Conservation (phyloP, 1,140 invertebrate species). For the Orussus abietinus region DNA sequence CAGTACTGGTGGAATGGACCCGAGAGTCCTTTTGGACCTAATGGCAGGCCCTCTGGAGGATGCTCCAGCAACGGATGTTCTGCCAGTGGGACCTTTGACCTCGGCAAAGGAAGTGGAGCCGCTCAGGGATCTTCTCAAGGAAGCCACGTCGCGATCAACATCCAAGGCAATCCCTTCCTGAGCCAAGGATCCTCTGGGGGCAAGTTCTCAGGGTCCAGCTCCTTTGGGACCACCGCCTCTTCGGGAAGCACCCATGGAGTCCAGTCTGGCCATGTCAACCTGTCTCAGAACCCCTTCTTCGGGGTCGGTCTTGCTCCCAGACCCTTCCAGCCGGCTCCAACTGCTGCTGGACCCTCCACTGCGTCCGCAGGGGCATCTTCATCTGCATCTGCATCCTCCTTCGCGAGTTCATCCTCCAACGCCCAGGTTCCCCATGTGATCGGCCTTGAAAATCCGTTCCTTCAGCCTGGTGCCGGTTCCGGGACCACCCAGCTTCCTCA, state of each 20-base stretch:
- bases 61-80: conserved; percentile 12
- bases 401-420: neutral
- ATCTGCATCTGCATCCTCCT: neutral
- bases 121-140: conserved; percentile 5
- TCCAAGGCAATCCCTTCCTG: conserved; percentile 23
- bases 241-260: conserved; percentile 1
- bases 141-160: conserved; percentile 4
- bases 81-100: conserved; percentile 3
- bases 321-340: too few species aligned
- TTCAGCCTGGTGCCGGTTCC: too few species aligned
- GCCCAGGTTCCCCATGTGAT: neutral
- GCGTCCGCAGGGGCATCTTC: neutral
- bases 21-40: conserved; percentile 10
- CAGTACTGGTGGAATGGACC: conserved; percentile 19
- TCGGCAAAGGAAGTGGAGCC: conserved; percentile 6
- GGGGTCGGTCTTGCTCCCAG: too few species aligned
- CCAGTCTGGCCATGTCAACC: too few species aligned
- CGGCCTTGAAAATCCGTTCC: conserved; percentile 8
- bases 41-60: conserved; percentile 6
- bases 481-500: conserved; percentile 6
- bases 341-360: too few species aligned
- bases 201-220: neutral
- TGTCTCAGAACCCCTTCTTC: too few species aligned
- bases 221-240: conserved; percentile 5
- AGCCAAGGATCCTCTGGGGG: conserved; percentile 5